Conservation (phyloP, 2,797 vertebrate genomes). For the Danio choprae region DNA sequence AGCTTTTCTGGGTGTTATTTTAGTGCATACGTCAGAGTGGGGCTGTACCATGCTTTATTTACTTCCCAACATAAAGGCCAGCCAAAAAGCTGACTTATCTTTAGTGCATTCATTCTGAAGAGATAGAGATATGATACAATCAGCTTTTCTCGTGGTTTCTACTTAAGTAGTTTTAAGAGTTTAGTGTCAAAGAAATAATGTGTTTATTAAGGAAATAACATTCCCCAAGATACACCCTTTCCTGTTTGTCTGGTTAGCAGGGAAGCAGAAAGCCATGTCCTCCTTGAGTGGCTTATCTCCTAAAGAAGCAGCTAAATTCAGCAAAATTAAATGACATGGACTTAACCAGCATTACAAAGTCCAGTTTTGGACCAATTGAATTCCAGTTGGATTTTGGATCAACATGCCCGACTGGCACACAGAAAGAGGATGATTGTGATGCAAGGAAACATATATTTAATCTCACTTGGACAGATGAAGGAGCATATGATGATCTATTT, state of each 20-base stretch:
- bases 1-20: background rate
- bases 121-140: background rate
- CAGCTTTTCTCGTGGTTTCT: background rate
- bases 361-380: constrained; percentile 1
- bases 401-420: background rate
- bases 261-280: constrained; percentile 16
- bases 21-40: constrained; percentile 29
- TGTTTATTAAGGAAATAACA: constrained; percentile 12
- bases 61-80: background rate
- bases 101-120: background rate
- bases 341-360: constrained; percentile 17
- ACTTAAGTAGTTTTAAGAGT: constrained; percentile 9
- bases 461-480: background rate
- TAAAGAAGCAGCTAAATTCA: constrained; percentile 32
- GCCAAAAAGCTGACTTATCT: constrained; percentile 1
- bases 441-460: background rate
- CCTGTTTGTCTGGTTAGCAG: constrained; percentile 40
- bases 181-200: background rate
- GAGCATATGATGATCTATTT: constrained; percentile 15
- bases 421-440: background rate
- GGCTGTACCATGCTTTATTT: constrained; percentile 35
- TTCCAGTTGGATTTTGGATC: constrained; percentile 16
- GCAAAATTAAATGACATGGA: constrained; percentile 34
- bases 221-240: constrained; percentile 42
- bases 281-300: constrained; percentile 25